A percentile compares a stretch with the other conserved stretches of the same genome.
Evolutionary conservation across 2,888 invertebrate genomes (phyloP).

Genomic region (Thereva nobilitata): DNA sequence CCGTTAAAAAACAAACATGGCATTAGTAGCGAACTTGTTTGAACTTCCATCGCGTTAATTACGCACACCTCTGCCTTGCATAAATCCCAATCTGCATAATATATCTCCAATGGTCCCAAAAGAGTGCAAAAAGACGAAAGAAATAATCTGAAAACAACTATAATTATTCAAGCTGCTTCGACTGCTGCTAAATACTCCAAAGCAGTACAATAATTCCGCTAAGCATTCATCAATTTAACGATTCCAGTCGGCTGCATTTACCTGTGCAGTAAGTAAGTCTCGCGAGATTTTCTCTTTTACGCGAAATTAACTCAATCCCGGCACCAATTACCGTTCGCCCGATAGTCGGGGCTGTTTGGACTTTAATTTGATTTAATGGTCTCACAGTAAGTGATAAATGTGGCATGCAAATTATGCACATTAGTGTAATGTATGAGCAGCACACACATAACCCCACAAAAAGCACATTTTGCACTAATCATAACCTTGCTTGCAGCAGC

Average conservation of each 20-base stretch:
- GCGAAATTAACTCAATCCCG: conserved; percentile 32
- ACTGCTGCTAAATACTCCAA: too few relatives aligned
- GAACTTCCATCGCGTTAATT: too few relatives aligned
- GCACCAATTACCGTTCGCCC: conserved; percentile 27
- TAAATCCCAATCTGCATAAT: too few relatives aligned
- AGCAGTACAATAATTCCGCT: background rate
- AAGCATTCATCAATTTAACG: conserved; percentile 1
- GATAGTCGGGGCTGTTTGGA: conserved; percentile 17
- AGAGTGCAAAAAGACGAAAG: too few relatives aligned
- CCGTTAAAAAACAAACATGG: too few relatives aligned
- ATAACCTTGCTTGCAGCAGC: conserved; percentile 7
- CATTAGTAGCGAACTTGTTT: too few relatives aligned
- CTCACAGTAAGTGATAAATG: conserved; percentile 35
- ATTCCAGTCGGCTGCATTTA: background rate
- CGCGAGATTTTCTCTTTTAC: conserved; percentile 20
- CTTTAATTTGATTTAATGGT: conserved; percentile 36
- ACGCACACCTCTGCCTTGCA: too few relatives aligned
- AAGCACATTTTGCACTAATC: conserved; percentile 20
- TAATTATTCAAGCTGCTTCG: too few relatives aligned
- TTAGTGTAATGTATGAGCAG: conserved; percentile 26
- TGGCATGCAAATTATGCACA: conserved; percentile 37
- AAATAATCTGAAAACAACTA: too few relatives aligned
- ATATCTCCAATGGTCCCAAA: too few relatives aligned
- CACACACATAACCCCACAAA: background rate
- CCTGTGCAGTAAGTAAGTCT: background rate